These are phyloP conservation scores for Anabas testudineus DNA, from an alignment of 2,797 vertebrate species.

Conservation along the genomic window DNA sequence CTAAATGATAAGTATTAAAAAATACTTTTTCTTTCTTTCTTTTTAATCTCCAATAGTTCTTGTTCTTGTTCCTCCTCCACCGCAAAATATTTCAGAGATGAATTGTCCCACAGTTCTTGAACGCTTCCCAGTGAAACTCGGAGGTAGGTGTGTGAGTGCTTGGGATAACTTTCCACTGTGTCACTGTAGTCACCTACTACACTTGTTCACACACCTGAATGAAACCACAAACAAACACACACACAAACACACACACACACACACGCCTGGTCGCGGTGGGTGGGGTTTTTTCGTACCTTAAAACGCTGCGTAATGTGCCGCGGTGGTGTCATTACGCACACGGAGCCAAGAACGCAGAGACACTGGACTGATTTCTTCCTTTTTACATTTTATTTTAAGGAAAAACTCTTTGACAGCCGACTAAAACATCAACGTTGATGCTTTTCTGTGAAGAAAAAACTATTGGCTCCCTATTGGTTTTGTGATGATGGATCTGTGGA, in stretches of 20 bases:
- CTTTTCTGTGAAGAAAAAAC: neutral
- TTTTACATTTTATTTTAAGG: neutral
- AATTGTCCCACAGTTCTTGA: constrained; percentile 36
- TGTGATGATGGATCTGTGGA: constrained; percentile 24
- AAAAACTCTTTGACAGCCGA: neutral
- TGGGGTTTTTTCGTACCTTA: constrained; percentile 46
- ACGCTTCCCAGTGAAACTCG: constrained; percentile 44
- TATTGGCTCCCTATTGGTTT: neutral
- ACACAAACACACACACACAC: constrained; percentile 10
- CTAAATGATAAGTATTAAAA: no score
- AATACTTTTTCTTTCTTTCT: neutral
- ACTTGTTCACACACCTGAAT: constrained; percentile 31
- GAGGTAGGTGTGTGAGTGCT: constrained; percentile 26
- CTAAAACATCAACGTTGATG: neutral
- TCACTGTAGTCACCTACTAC: constrained; percentile 39
- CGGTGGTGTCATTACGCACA: constrained; percentile 40
- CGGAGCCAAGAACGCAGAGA: constrained; percentile 20
- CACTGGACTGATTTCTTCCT: neutral
- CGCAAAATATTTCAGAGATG: neutral
- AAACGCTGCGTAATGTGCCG: constrained; percentile 35
- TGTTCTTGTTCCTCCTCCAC: neutral
- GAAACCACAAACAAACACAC: constrained; percentile 13
- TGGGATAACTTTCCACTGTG: constrained; percentile 58
- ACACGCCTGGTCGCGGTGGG: constrained; percentile 41
- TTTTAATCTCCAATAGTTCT: neutral